Percentiles rank a stretch among this genome's conserved stretches.
phyloP scores from a whole-genome alignment of 53 echinoderm and acorn worm species.

The Apostichopus leukothele region DNA sequence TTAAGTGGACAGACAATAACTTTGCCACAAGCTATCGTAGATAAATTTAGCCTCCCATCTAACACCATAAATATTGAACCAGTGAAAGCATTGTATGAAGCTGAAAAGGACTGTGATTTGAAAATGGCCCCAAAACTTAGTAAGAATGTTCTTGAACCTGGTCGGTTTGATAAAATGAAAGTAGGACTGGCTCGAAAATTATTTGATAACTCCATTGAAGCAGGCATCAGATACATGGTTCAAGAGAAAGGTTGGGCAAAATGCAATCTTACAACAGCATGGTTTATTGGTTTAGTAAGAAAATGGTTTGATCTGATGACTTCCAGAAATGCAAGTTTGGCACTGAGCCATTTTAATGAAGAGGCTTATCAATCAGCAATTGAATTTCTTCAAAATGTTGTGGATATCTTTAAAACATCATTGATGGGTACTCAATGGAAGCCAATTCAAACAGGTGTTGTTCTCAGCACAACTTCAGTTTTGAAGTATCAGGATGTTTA shows the following conservation, averaged over 20 bases:
- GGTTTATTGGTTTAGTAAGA: not conserved
- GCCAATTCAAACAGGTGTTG: constrained; percentile 59
- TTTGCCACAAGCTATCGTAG: not conserved
- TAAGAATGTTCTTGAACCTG: constrained; percentile 36
- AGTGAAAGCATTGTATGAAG: not conserved
- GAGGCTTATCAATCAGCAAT: constrained; percentile 46
- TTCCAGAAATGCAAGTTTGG: not conserved
- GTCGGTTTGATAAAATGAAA: constrained; percentile 68
- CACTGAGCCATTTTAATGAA: not conserved
- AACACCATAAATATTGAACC: not conserved
- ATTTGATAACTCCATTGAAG: constrained; percentile 45
- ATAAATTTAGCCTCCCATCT: constrained; percentile 24
- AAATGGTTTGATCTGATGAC: constrained; percentile 35
- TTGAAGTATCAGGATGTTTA: constrained; percentile 49
- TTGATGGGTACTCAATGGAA: constrained; percentile 50
- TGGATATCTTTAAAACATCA: not conserved
- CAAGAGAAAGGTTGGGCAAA: constrained; percentile 44
- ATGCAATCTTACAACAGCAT: not conserved
- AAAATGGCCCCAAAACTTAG: constrained; percentile 59
- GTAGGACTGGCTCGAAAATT: constrained; percentile 52
- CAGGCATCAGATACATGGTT: constrained; percentile 50
- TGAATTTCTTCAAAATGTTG: not conserved
- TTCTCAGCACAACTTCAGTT: constrained; percentile 53
- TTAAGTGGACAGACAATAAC: constrained; percentile 13
- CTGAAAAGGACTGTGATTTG: constrained; percentile 50